Percentiles rank a stretch among this genome's conserved stretches.
These are phyloP conservation scores for Ataeniobius toweri DNA, from an alignment of 2,797 vertebrate species.

Conservation along the genomic window DNA sequence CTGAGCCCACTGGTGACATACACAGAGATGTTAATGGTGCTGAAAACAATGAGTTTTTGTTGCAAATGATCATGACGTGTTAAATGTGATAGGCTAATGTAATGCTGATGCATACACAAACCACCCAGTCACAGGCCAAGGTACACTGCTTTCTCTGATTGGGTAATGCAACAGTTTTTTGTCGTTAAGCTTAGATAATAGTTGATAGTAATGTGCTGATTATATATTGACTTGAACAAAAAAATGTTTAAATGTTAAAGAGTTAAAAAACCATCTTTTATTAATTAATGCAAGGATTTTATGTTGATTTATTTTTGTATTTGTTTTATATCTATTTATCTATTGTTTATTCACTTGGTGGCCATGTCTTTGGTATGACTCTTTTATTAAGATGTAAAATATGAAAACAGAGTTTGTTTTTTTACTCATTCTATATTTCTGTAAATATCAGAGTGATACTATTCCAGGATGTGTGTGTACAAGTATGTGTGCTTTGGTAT, in stretches of 20 bases:
- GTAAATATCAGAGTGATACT: conserved; percentile 79
- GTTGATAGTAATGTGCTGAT: conserved; percentile 59
- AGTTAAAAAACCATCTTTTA: conserved; percentile 68
- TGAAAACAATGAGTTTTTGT: conserved; percentile 56
- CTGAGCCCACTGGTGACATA: conserved; percentile 40
- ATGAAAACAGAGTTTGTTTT: conserved; percentile 73
- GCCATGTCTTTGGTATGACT: conserved; percentile 84
- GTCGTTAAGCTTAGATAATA: conserved; percentile 56
- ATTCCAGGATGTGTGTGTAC: conserved; percentile 64
- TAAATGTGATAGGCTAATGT: conserved; percentile 47
- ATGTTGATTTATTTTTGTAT: conserved; percentile 83
- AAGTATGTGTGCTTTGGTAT: conserved; percentile 73
- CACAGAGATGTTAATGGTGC: conserved; percentile 62
- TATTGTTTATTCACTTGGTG: conserved; percentile 83
- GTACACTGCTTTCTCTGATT: conserved; percentile 26
- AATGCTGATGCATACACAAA: conserved; percentile 48
- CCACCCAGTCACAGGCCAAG: conserved; percentile 26
- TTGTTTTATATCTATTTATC: conserved; percentile 80
- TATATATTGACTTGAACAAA: conserved; percentile 68
- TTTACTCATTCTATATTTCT: conserved; percentile 80
- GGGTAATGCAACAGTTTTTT: conserved; percentile 45
- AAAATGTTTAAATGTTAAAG: conserved; percentile 55
- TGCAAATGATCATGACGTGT: conserved; percentile 49
- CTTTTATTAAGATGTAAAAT: conserved; percentile 81
- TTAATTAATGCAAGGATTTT: conserved; percentile 76